Evolutionary conservation across 1,140 invertebrate genomes (phyloP), one percentile per base, ranked within the genome.

Genomic region (Anadara kagoshimensis): DNA sequence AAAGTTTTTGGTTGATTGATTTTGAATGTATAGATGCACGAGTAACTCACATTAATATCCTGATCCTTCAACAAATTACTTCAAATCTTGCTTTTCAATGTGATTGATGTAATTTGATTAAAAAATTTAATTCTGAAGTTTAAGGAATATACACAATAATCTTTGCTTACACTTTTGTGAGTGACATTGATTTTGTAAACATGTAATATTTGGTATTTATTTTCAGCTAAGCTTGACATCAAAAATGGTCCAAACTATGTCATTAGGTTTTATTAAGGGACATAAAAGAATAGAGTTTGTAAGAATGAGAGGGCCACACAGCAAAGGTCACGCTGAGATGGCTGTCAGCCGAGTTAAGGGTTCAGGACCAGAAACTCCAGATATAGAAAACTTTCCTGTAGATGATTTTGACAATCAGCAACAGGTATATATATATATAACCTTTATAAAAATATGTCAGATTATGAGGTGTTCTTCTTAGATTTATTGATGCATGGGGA

Each of bases 281-380:
- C 76, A 87, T 62, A 95, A 96, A 81, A 92, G 97, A 79, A 95
- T 97, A 80, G 98, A 99, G 91, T 99, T 98, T 91, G 96, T 99
- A 41, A 92, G 96, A 66, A 98, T 99, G 96, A 96, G 97, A 89
- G 98, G 98, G 64, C 97, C 98, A 16, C 93, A 94, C 84, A 96
- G 95, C 14, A 98, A 98, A 91, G 98, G 98, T 0, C 95, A 97
- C 89, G 97, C 97, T 0, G 98, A 99, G 91, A 97, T 99, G 94
- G 98, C 97, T 5, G 96, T 99, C 26, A 96, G 96, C 4, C 94
- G 97, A 88, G 83, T 91, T 93, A 96, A 76, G 94, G 96, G 91
- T 93, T 88, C 94, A 11, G 97, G 96, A 1, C 95, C 95, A 10
- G 97, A 98, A 88, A 99, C 97, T 3, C 95, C 74, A 61, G 83